phyloP scores from a whole-genome alignment of 1,140 invertebrate genomes.

The Platyscapa corneri region DNA sequence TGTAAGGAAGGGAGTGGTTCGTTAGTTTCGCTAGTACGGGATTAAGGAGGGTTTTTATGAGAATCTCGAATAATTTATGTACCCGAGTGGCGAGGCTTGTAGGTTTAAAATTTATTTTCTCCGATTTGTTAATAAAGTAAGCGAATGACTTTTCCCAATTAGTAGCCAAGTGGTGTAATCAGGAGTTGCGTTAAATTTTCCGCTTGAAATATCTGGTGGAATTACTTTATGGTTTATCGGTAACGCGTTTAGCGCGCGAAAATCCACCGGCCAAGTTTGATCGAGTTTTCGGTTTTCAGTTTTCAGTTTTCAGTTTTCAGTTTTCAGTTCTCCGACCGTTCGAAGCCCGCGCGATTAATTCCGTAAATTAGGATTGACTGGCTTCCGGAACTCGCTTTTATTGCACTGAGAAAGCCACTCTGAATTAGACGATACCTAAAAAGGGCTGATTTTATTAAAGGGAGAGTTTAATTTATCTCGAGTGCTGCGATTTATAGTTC shows the following conservation, averaged over 20 bases:
- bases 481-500: background rate
- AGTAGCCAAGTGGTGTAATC: background rate
- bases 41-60: conserved; percentile 3
- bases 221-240: conserved; percentile 9
- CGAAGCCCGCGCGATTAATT: conserved; percentile 21
- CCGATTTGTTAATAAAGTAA: background rate
- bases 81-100: background rate
- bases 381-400: conserved; percentile 21
- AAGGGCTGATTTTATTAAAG: conserved; percentile 19
- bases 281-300: background rate
- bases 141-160: background rate
- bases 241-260: background rate
- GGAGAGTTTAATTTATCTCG: conserved; percentile 10
- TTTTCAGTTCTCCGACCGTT: background rate
- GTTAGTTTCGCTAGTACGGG: background rate
- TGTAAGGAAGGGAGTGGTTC: background rate
- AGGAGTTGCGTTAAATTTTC: background rate
- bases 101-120: background rate
- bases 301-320: background rate
- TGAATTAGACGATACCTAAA: background rate
- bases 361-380: background rate
- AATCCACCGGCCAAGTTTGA: background rate
- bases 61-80: conserved; percentile 7
- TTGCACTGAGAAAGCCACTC: background rate
- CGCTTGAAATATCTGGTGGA: background rate